Evolutionary conservation across 30 jellyfish, hydroid and myxozoan species (phyloP), one percentile per base, ranked within the genome.

Genomic region (Chrysaora quinquecirrha): DNA sequence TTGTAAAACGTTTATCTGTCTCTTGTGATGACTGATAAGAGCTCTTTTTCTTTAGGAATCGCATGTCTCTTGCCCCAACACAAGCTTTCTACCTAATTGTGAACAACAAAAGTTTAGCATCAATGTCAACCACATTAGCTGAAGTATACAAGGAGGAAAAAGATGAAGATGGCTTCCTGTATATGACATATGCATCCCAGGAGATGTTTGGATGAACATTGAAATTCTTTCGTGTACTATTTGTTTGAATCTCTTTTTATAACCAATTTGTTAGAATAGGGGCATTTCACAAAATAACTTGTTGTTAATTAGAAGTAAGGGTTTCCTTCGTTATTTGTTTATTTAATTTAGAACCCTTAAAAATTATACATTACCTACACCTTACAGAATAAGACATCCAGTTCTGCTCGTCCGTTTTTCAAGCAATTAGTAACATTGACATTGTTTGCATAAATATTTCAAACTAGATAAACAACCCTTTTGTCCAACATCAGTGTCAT

Each of bases 101-200:
- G n/a, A 94, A 94, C 78, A 94, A 94, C 95, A 94, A 94, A 78
- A 94, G 99, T 88, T 78, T 94, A 80, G 99, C 99, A 35, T 88
- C 97, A 62, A 94, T 94, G 99, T 94, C 99, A 34, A 94, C 99
- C 30, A 94, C 99, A 4, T 60, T 94, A 77, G 97, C 95, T n/a
- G 99, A 94, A 66, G 99, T 94, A 3, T 94, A 94, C 96, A 94
- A 94, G 88, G 99, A 94, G 87, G 99, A 94, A 54, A 94, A 94
- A 83, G 99, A 94, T 78, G 99, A 94, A 64, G 99, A 94, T 87
- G 99, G 99, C 28, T 94, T 94, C 82, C 69, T 94, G 67, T 94
- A 94, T 82, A 94, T 94, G 99, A 94, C 99, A 25, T 94, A 94
- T 71, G 99, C 99, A 11, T 94, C 99, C 34, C 99, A 94, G 74